Evolutionary conservation across 2,797 vertebrate species (phyloP), one percentile per base, ranked within the genome.

Genomic region (Pteronotus mesoamericanus): DNA sequence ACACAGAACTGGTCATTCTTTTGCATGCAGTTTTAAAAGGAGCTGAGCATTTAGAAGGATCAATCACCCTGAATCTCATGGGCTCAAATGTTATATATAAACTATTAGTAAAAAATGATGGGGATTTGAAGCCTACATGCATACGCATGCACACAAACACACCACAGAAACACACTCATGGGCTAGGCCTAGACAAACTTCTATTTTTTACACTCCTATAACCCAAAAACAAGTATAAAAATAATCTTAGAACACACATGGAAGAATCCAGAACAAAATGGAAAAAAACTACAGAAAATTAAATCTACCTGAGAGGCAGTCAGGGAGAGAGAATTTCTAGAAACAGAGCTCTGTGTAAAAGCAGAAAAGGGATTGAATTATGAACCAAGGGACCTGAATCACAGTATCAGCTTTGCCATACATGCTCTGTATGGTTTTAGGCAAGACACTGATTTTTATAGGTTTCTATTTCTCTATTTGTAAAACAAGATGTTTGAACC

Each of bases 1-100:
- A 94, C 96, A 55, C 78, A 72, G 80, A 94, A 78, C 42, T 93
- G 88, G 75, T 82, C 96, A 94, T 96, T 97, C 91, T 88, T 94
- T 93, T 75, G 75, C 83, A 72, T n/a, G 66, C 48, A 93, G 69
- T 86, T 97, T 95, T 95, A 93, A 97, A 96, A 75, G 91, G 69
- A 94, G 55, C 26, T 5, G 11, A 95, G 74, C 66, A 44, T 91
- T 95, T 89, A 94, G 75, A 80, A 75, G 94, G 95, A 95, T 96
- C 92, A 89, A 85, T 96, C 90, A 55, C 53, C 66, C 71, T 82
- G 84, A 85, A 57, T 94, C 91, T 91, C 94, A 42, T 29, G 71
- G n/a, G 84, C 39, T 95, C 87, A 96, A 78, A 96, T 57, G 88
- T 71, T 86, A 44, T 53, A 88, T 48, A 94, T 53, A 94, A 96